Evolutionary conservation across 2,888 invertebrate species (phyloP).

Genomic region (Ophion slaviceki): DNA sequence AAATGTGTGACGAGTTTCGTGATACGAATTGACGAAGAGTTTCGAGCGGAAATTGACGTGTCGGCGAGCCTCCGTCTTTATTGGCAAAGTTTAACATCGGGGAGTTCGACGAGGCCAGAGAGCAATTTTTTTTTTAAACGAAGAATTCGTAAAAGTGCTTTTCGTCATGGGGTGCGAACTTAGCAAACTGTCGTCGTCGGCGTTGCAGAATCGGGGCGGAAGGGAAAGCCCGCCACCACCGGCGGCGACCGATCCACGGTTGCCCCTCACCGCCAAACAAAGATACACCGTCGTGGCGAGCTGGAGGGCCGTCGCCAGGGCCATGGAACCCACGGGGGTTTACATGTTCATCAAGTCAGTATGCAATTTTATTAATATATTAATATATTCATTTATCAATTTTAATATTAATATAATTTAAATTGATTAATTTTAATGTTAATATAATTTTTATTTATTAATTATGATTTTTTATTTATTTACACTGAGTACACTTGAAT

Average conservation of each 20-base stretch:
- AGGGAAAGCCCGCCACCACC: constrained; percentile 87
- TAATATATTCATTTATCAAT: too few relatives aligned
- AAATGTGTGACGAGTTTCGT: constrained; percentile 13
- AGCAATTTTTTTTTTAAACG: background rate
- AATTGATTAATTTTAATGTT: too few relatives aligned
- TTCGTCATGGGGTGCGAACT: constrained; percentile 90
- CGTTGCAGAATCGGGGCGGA: constrained; percentile 82
- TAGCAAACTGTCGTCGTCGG: constrained; percentile 88
- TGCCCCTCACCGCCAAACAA: constrained; percentile 93
- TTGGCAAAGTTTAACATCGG: background rate
- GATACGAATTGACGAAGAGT: constrained; percentile 31
- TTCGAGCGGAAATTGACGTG: constrained; percentile 5
- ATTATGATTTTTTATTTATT: too few relatives aligned
- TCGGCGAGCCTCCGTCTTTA: background rate
- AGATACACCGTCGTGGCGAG: constrained; percentile 95
- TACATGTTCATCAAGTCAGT: constrained; percentile 96
- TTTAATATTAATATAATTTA: too few relatives aligned
- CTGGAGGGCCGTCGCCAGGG: constrained; percentile 95
- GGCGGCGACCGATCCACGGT: constrained; percentile 89
- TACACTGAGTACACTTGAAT: too few relatives aligned
- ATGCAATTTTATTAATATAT: background rate
- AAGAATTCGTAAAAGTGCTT: background rate
- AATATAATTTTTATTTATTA: too few relatives aligned
- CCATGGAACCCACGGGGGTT: constrained; percentile 94
- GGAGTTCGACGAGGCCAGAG: constrained; percentile 4